Evolutionary conservation across 2,888 invertebrate species (phyloP).

Genomic region (Morpho achilles): DNA sequence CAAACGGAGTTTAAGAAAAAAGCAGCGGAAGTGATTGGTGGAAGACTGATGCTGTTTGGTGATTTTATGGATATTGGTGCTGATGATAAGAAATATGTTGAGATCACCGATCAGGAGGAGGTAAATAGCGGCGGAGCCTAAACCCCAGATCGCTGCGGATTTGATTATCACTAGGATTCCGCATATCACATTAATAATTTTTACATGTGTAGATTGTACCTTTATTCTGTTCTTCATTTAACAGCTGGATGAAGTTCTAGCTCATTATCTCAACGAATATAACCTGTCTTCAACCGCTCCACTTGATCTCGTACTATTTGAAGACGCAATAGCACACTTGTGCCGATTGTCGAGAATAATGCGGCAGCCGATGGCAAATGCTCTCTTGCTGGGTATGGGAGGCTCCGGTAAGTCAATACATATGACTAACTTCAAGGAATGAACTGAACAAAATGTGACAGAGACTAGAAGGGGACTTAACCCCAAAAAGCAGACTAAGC

Average conservation of each 20-base stretch:
- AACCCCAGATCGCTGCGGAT: too few species aligned
- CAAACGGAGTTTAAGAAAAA: conserved; percentile 75
- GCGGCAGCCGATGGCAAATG: conserved; percentile 91
- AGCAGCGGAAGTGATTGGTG: conserved; percentile 65
- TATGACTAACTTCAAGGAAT: too few species aligned
- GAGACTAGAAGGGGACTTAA: too few species aligned
- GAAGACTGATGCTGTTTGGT: conserved; percentile 81
- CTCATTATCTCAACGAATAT: conserved; percentile 86
- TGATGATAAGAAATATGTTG: conserved; percentile 80
- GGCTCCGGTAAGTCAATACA: conserved; percentile 83
- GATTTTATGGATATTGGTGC: conserved; percentile 81
- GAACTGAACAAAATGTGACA: too few species aligned
- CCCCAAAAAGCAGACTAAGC: too few species aligned
- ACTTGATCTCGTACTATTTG: conserved; percentile 89
- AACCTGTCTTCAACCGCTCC: conserved; percentile 86
- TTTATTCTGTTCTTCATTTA: not conserved
- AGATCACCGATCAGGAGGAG: conserved; percentile 80
- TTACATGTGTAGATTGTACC: too few species aligned
- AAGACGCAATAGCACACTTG: conserved; percentile 89
- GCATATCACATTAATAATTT: too few species aligned
- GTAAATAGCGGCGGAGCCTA: conserved; percentile 44
- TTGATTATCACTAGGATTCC: too few species aligned
- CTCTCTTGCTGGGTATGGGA: conserved; percentile 89
- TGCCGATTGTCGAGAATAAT: conserved; percentile 88
- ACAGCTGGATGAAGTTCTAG: conserved; percentile 71